Evolutionary conservation across 1,140 invertebrate species (phyloP).

Genomic region (Drosophila sechellia): DNA sequence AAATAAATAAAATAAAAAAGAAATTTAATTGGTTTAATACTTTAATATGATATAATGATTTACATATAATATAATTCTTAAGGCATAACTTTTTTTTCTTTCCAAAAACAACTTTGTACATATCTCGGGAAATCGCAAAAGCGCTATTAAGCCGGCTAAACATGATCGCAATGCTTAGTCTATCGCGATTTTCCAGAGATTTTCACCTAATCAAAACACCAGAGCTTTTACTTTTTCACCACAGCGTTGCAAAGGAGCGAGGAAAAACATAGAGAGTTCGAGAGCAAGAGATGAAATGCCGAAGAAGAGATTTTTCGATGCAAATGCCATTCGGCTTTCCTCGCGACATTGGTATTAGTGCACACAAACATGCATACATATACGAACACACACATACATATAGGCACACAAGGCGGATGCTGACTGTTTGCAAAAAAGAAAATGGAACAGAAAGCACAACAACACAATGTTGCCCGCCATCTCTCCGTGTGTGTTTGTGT

Average conservation of each 20-base stretch:
- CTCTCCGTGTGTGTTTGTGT: conserved; percentile 8
- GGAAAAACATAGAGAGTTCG: background rate
- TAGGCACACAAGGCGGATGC: conserved; percentile 51
- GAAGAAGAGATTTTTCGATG: conserved; percentile 25
- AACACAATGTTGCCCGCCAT: conserved; percentile 50
- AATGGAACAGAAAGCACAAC: conserved; percentile 34
- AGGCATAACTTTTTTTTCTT: background rate
- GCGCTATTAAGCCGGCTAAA: background rate
- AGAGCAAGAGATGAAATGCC: conserved; percentile 5
- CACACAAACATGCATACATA: conserved; percentile 5
- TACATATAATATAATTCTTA: too few relatives aligned
- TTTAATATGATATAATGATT: too few relatives aligned
- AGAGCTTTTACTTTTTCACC: conserved; percentile 18
- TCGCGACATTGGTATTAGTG: conserved; percentile 1
- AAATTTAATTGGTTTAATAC: background rate
- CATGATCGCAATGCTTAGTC: background rate
- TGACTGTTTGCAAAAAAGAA: conserved; percentile 71
- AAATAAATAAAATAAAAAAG: background rate
- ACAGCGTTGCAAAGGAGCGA: background rate
- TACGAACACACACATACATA: background rate
- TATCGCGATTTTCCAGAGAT: background rate
- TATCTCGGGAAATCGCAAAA: too few relatives aligned
- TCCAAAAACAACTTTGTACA: too few relatives aligned
- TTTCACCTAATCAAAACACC: background rate
- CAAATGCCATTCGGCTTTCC: conserved; percentile 7